These are phyloP conservation scores for Euborellia annulipes DNA, from an alignment of 1,140 invertebrate species.

Conservation along the genomic window DNA sequence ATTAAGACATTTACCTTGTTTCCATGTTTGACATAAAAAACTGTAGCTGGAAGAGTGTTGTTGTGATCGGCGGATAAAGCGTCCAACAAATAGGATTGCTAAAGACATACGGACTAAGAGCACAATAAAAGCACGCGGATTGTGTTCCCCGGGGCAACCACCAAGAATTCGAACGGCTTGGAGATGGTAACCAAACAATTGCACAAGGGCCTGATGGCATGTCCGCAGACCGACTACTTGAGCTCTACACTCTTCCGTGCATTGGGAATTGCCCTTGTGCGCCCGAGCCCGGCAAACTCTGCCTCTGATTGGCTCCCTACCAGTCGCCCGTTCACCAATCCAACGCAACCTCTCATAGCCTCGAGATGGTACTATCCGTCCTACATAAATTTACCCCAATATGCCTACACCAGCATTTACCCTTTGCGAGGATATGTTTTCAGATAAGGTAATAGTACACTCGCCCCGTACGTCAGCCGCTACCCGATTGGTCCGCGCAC, in stretches of 20 bases:
- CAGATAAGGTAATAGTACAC: neutral
- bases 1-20: slow-evolving; percentile 1
- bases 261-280: neutral
- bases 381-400: too few species aligned
- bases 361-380: neutral
- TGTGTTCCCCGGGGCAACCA: neutral
- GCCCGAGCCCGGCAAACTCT: neutral
- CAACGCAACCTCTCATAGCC: neutral
- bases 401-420: too few species aligned
- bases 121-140: slow-evolving; percentile 3
- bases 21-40: slow-evolving; percentile 5
- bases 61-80: slow-evolving; percentile 3
- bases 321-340: neutral
- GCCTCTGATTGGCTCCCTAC: neutral
- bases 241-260: neutral
- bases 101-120: slow-evolving; percentile 6
- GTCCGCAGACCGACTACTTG: neutral
- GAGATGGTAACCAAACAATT: slow-evolving; percentile 5
- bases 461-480: neutral
- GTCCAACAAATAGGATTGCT: slow-evolving; percentile 2
- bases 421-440: neutral
- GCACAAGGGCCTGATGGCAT: slow-evolving; percentile 8
- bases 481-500: neutral
- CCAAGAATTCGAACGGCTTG: neutral
- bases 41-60: slow-evolving; percentile 5